phyloP scores from a whole-genome alignment of 1,140 invertebrate species.

The Neomicropteryx cornuta region DNA sequence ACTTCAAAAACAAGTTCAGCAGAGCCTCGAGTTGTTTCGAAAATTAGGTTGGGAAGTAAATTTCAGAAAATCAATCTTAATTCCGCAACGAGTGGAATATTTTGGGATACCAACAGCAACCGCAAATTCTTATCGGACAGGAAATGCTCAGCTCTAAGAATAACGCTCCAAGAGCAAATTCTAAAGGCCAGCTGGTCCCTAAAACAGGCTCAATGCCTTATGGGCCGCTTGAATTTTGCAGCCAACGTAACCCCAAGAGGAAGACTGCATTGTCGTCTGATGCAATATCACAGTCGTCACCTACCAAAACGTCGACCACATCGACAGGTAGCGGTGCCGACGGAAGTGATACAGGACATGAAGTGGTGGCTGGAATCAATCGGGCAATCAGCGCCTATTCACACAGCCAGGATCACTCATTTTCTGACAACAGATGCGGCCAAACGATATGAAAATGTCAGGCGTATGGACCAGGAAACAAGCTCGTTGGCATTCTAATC shows the following conservation, averaged over 20 bases:
- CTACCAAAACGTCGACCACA: background rate
- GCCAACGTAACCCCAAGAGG: slow-evolving; percentile 40
- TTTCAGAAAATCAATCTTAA: background rate
- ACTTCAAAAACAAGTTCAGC: too few species aligned
- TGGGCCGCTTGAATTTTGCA: slow-evolving; percentile 23
- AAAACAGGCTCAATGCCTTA: slow-evolving; percentile 7
- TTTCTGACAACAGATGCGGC: slow-evolving; percentile 15
- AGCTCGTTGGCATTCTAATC: slow-evolving; percentile 14
- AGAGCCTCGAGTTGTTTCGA: too few species aligned
- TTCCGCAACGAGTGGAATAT: background rate
- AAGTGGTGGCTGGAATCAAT: slow-evolving; percentile 7
- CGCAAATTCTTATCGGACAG: slow-evolving; percentile 1
- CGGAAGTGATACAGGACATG: too few species aligned
- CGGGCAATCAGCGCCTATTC: too few species aligned
- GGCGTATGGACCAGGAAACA: slow-evolving; percentile 11
- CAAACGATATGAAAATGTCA: slow-evolving; percentile 6
- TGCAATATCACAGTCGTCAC: slow-evolving; percentile 6
- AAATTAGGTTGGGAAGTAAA: too few species aligned
- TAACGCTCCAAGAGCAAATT: background rate
- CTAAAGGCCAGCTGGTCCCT: too few species aligned
- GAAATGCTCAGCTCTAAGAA: background rate
- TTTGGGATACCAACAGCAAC: slow-evolving; percentile 1
- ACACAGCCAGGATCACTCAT: slow-evolving; percentile 4
- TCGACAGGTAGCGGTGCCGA: background rate
- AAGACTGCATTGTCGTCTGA: slow-evolving; percentile 14